Evolutionary conservation across 2,797 vertebrate species (phyloP).

Genomic region (Pseudotriccus pelzelni): DNA sequence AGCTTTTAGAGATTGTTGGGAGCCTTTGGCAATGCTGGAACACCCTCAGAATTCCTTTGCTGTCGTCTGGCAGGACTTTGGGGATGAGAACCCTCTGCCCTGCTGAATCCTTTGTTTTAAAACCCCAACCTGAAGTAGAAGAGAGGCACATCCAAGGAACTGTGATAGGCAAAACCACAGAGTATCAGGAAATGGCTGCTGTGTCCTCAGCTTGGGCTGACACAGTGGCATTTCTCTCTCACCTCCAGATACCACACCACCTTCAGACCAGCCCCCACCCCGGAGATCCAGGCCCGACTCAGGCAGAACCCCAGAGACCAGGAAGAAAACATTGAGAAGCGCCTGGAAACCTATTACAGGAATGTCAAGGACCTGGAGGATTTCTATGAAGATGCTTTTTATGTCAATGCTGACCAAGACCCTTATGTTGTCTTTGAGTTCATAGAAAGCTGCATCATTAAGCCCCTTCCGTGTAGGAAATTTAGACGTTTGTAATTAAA

Average conservation of each 20-base stretch:
- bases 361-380: slow-evolving; percentile 71
- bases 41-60: not conserved
- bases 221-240: not conserved
- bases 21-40: not conserved
- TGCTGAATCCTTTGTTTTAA: not conserved
- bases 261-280: slow-evolving; percentile 80
- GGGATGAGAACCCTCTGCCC: not conserved
- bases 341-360: slow-evolving; percentile 73
- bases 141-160: not conserved
- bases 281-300: slow-evolving; percentile 80
- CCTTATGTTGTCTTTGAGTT: slow-evolving; percentile 84
- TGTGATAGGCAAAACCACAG: not conserved
- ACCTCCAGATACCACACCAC: slow-evolving; percentile 82
- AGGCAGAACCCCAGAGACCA: slow-evolving; percentile 79
- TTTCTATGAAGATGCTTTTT: slow-evolving; percentile 78
- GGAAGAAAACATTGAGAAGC: slow-evolving; percentile 56
- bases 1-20: not conserved
- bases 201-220: not conserved
- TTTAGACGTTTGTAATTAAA: not conserved
- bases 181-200: not conserved
- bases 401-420: slow-evolving; percentile 87
- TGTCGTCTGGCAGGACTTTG: not conserved
- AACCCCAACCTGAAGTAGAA: not conserved
- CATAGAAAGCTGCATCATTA: slow-evolving; percentile 83
- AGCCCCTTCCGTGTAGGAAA: slow-evolving; percentile 66